These are phyloP conservation scores for Epirrhoe alternata DNA, from an alignment of 2,888 invertebrate genomes.

Conservation along the genomic window DNA sequence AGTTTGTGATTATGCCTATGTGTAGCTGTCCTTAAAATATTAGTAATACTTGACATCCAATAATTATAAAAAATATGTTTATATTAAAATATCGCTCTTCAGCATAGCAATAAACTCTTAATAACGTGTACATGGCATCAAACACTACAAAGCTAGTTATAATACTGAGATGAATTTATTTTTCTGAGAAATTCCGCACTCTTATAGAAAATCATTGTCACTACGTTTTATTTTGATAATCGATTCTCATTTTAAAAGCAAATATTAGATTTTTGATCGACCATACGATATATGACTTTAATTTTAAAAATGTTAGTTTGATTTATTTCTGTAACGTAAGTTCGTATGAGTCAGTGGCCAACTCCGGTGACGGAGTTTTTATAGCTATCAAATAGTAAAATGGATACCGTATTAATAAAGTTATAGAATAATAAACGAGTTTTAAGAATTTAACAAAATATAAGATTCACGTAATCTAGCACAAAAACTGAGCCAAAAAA, in stretches of 20 bases:
- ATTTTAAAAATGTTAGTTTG: no score
- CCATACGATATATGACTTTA: no score
- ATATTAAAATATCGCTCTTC: conserved; percentile 55
- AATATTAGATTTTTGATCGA: background rate
- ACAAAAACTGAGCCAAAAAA: background rate
- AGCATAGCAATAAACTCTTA: conserved; percentile 46
- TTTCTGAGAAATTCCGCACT: conserved; percentile 36
- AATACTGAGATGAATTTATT: conserved; percentile 73
- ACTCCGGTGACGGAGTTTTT: no score
- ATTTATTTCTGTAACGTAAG: no score
- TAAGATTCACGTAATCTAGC: background rate
- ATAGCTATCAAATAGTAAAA: no score
- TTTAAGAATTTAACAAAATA: no score
- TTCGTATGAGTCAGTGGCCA: no score
- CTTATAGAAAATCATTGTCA: conserved; percentile 41
- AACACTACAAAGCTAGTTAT: conserved; percentile 71
- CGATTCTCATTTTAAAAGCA: background rate
- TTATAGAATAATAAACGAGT: background rate
- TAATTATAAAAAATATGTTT: conserved; percentile 48
- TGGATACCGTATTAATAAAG: no score
- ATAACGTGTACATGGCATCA: conserved; percentile 71
- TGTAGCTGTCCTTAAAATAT: conserved; percentile 33
- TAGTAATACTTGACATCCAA: conserved; percentile 54
- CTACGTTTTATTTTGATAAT: background rate
- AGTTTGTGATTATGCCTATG: conserved; percentile 15